Evolutionary conservation across 92 coral and sea anemone genomes (phyloP).

Genomic region (Parazoanthus swiftii): DNA sequence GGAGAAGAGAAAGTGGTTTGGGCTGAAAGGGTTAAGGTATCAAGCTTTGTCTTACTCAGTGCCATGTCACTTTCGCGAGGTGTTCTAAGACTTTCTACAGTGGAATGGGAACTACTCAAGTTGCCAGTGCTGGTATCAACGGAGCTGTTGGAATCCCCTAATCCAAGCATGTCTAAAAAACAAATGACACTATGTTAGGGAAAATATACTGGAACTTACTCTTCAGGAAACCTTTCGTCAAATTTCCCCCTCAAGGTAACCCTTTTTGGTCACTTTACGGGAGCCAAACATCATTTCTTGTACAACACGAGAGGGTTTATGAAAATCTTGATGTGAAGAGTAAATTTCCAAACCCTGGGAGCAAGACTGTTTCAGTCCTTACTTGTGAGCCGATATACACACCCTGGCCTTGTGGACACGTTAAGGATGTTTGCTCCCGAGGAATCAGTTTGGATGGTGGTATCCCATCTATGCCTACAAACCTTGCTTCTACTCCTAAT

Average conservation of each 20-base stretch:
- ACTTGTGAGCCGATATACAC: neutral
- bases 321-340: neutral
- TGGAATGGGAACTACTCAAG: conserved; percentile 28
- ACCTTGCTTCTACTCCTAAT: too few species aligned
- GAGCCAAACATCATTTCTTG: neutral
- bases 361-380: too few species aligned
- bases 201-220: too few species aligned
- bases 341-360: neutral
- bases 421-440: neutral
- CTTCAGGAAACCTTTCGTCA: too few species aligned
- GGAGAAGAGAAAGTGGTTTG: too few species aligned
- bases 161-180: neutral
- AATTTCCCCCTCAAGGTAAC: too few species aligned
- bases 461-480: too few species aligned
- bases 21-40: neutral
- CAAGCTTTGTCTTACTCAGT: conserved; percentile 21
- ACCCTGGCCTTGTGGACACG: neutral
- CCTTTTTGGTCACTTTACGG: too few species aligned
- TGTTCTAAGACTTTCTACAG: conserved; percentile 23
- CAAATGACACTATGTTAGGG: neutral
- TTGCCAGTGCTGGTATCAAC: conserved; percentile 31
- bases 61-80: neutral
- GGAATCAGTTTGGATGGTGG: too few species aligned
- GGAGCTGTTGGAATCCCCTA: conserved; percentile 12
- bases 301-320: neutral